Evolutionary conservation across 2,113 vertebrate species (phyloP), one percentile per base, ranked within the genome.

Genomic region (Toxotes chatareus): DNA sequence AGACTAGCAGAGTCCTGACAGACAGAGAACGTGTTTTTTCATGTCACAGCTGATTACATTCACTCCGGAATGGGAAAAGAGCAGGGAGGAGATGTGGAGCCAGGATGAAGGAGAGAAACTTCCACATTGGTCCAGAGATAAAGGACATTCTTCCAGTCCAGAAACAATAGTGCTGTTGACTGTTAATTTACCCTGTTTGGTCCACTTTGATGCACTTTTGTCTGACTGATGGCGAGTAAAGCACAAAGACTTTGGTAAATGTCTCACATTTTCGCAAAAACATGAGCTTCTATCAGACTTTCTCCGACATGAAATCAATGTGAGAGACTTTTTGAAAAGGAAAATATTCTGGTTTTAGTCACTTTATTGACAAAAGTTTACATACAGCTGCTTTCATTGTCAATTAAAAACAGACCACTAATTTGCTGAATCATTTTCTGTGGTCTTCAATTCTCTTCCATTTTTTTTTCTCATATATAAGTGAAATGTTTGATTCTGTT

Each of bases 31-130:
- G 88, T 92, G 94, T 93, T 94, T 97, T 97, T 96, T 97, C 95
- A 96, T 98, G 97, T 99, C 98, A 98, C 97, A 97, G 97, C 96
- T 98, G 97, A 98, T 99, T 97, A 98, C 95, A 95, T 98, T 97
- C 96, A 97, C 95, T 90, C 81, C 19, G 64, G 80, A 82, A 87
- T 87, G 79, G 83, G 84, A 73, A 90, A 78, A 86, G 80, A 86
- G 76, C 80, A 73, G 82, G 36, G 80, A 88, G 81, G 76, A 87
- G 77, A 91, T 91, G 83, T 55, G 70, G 61, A 71, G 67, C 14
- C 4, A 8, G 62, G 80, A 83, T 93, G 90, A 94, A 95, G 91
- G 93, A 95, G 95, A 74, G 42, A 86, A 95, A 96, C 95, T 95
- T 95, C 95, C 94, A 94, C 95, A 80, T 90, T 88, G 82, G 67